Evolutionary conservation across 64 coral and sea anemone species (phyloP), one percentile per base, ranked within the genome.

Genomic region (Platygyra sinensis): DNA sequence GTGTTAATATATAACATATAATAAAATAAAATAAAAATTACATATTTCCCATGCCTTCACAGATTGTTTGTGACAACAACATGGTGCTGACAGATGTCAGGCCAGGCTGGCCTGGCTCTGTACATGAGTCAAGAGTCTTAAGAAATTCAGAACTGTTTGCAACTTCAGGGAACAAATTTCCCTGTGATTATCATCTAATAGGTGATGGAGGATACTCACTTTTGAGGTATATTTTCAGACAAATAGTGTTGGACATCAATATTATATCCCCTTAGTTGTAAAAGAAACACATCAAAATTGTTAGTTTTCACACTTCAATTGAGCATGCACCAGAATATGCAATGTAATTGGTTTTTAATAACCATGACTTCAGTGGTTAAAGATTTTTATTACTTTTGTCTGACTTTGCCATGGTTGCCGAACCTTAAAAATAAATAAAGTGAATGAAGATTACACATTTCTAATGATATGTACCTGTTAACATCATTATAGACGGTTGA

Each of bases 181-280:
- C 31, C 24, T 15, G 71, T 50, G 67, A 87, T 75, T 55, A 74
- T 29, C 85, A 87, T 63, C 42, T 87, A 18, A 22, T 87, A 46
- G 85, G 85, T 27, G 85, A 87, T 87, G 85, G 85, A 59, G 71
- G 85, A 30, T 87, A 87, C 30, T 49, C 85, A 69, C 71, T 87
- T 75, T 74, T 78, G 39, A 78, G 42, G 50, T 78, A 78, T 76
- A 8, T 39, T 76, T 32, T 46, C 36, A 20, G 15, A 76, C 36
- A 46, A 38, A 46, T 86, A 75, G 5, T 30, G 52, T 82, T 30
- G 3, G 36, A 42, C 15, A 78, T 75, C 16, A 17, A 10, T 78
- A 51, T 8, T 52, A 2, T 78, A 5, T 54, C 9, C 17, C 3
- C 33, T 36, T 36, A 36, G 32, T 77, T 33, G 31, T 33, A 12